Percentiles rank a stretch among this genome's conserved stretches.
Conservation (phyloP, 2,888 invertebrate genomes). For the Drosophila heteroneura region DNA sequence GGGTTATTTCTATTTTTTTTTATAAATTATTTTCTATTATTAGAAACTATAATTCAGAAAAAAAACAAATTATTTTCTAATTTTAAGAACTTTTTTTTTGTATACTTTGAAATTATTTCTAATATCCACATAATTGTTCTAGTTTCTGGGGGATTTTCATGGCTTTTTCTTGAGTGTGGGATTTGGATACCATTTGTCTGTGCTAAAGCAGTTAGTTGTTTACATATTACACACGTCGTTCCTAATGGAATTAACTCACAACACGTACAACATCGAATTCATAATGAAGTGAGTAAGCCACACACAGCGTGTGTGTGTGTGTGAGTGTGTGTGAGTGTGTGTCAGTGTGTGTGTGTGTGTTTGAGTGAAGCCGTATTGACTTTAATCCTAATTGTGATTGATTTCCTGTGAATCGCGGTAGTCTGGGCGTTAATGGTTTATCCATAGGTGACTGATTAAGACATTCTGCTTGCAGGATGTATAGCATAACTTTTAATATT, state of each 20-base stretch:
- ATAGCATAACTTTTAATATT: conserved; percentile 35
- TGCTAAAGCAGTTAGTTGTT: conserved; percentile 7
- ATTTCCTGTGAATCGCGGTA: conserved; percentile 20
- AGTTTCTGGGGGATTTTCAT: neutral
- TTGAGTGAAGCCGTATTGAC: conserved; percentile 28
- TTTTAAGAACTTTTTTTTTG: neutral
- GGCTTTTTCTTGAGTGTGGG: neutral
- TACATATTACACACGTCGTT: neutral
- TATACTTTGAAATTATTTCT: neutral
- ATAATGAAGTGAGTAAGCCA: conserved; percentile 32
- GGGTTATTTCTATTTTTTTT: neutral
- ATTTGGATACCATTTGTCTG: neutral
- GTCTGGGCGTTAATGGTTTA: neutral
- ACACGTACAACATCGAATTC: conserved; percentile 20
- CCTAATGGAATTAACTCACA: conserved; percentile 30
- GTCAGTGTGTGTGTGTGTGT: conserved; percentile 2
- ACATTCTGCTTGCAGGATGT: neutral
- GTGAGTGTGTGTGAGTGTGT: neutral
- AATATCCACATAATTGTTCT: neutral
- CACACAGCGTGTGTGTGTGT: conserved; percentile 5
- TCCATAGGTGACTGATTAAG: neutral
- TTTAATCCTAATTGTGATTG: conserved; percentile 48
- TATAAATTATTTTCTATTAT: neutral
- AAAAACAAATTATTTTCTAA: neutral
- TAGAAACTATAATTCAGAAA: neutral